Conservation (phyloP, 2,888 invertebrate genomes). For the Laspeyria flexula region DNA sequence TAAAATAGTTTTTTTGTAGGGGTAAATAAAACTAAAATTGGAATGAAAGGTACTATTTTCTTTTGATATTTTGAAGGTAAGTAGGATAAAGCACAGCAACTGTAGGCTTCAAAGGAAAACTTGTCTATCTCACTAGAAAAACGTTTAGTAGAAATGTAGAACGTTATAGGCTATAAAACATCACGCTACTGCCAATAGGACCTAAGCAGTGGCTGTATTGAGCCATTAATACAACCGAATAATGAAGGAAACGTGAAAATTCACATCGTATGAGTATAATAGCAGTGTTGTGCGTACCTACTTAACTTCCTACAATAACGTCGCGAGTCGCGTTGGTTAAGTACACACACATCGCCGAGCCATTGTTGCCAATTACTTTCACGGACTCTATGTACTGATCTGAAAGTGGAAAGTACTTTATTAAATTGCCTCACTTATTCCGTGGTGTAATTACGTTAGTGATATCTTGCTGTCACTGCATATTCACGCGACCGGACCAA, state of each 20-base stretch:
- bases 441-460: constrained; percentile 11
- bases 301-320: constrained; percentile 37
- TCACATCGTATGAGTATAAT: background rate
- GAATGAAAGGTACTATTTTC: no score
- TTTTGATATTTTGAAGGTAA: no score
- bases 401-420: constrained; percentile 77
- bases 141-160: no score
- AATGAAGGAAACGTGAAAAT: background rate
- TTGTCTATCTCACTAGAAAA: no score
- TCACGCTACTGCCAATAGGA: no score
- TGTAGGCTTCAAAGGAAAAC: no score
- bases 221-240: background rate
- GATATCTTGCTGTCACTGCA: constrained; percentile 11
- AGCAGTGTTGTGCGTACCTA: constrained; percentile 7
- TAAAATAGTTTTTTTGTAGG: no score
- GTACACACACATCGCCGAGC: constrained; percentile 13
- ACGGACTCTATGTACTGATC: constrained; percentile 64
- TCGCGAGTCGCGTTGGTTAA: constrained; percentile 27
- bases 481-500: constrained; percentile 54
- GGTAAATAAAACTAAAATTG: no score
- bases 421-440: constrained; percentile 59
- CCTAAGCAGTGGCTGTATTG: no score
- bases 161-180: no score
- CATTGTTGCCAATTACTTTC: constrained; percentile 65
- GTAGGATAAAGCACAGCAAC: no score